A percentile compares a stretch with the other conserved stretches of the same genome.
phyloP scores from a whole-genome alignment of 2,797 vertebrate species.

The Pelobates cultripes region DNA sequence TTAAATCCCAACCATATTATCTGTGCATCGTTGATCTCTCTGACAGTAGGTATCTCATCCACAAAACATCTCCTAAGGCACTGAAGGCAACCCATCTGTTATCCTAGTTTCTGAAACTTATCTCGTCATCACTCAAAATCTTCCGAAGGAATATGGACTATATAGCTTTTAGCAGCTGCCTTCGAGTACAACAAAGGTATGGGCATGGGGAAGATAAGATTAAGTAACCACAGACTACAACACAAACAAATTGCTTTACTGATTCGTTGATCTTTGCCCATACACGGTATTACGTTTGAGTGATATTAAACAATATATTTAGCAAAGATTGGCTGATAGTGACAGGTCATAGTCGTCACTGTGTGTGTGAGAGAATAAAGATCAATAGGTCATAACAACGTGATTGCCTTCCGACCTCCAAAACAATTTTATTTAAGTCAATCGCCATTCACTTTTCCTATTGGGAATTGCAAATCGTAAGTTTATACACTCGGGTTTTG shows the following conservation, averaged over 20 bases:
- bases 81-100: slow-evolving; percentile 43
- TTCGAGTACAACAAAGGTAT: slow-evolving; percentile 21
- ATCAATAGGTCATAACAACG: slow-evolving; percentile 28
- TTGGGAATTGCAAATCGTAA: no score
- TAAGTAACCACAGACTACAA: slow-evolving; percentile 27
- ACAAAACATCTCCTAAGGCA: slow-evolving; percentile 37
- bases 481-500: no score
- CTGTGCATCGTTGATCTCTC: slow-evolving; percentile 33
- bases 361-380: slow-evolving; percentile 3
- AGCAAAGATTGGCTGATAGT: slow-evolving; percentile 8
- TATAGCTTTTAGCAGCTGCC: slow-evolving; percentile 31
- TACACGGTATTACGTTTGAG: not conserved
- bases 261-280: slow-evolving; percentile 13
- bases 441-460: no score
- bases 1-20: slow-evolving; percentile 18
- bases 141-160: slow-evolving; percentile 37
- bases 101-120: slow-evolving; percentile 30
- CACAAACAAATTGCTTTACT: slow-evolving; percentile 20
- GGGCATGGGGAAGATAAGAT: slow-evolving; percentile 16
- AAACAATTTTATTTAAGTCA: not conserved
- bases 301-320: slow-evolving; percentile 1
- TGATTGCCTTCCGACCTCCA: slow-evolving; percentile 26
- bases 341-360: slow-evolving; percentile 17
- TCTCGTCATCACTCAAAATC: slow-evolving; percentile 35
- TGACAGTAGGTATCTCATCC: slow-evolving; percentile 39